Percentiles rank a stretch among this genome's conserved stretches.
Evolutionary conservation across 2,888 invertebrate species (phyloP).

Genomic region (Meta bourneti): DNA sequence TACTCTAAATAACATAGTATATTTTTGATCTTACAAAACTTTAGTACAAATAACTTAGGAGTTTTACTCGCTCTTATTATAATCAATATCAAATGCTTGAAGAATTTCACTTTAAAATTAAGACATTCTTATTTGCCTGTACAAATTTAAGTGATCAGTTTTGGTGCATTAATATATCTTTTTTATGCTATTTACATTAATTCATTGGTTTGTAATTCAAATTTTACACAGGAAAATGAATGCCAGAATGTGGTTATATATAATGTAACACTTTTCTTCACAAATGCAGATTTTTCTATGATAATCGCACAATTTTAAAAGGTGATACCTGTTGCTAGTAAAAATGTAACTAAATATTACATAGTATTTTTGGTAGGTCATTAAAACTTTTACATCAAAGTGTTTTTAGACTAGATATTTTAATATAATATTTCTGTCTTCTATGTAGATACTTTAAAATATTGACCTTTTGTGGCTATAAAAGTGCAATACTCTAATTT

Average conservation of each 20-base stretch:
- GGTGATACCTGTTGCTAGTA: conserved; percentile 22
- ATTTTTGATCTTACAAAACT: no score
- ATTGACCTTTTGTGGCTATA: not conserved
- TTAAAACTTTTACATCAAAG: conserved; percentile 24
- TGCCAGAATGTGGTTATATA: not conserved
- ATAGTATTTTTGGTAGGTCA: conserved; percentile 44
- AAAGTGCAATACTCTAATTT: conserved; percentile 2
- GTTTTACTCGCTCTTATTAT: no score
- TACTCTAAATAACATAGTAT: no score
- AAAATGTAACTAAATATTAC: conserved; percentile 25
- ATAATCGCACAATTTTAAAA: conserved; percentile 65
- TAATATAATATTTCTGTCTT: not conserved
- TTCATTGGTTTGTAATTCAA: no score
- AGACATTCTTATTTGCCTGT: no score
- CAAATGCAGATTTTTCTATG: not conserved
- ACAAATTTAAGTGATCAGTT: no score
- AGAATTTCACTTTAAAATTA: no score
- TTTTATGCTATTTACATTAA: no score
- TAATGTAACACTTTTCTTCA: conserved; percentile 2
- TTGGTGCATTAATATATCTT: no score
- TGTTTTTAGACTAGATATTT: conserved; percentile 14
- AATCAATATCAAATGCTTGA: no score
- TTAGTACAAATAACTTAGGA: no score
- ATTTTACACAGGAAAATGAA: not conserved
- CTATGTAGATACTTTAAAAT: not conserved